phyloP scores from a whole-genome alignment of 2,888 invertebrate species.

The Dicycla oo region DNA sequence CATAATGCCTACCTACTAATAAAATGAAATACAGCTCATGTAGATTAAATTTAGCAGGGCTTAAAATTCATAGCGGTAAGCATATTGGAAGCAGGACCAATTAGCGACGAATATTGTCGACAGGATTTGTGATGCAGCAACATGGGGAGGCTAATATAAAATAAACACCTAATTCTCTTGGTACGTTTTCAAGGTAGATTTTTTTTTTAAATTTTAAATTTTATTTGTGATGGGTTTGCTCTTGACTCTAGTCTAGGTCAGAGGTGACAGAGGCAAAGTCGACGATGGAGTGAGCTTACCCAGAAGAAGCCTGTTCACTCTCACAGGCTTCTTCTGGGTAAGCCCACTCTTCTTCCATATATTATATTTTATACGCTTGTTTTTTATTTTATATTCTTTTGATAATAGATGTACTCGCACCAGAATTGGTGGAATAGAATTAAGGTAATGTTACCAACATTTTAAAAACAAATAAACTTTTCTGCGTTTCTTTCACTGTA shows the following conservation, averaged over 20 bases:
- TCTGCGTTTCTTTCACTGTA: not conserved
- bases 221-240: too few relatives aligned
- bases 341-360: too few relatives aligned
- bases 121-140: conserved; percentile 16
- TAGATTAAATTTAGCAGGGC: not conserved
- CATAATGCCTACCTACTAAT: not conserved
- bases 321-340: too few relatives aligned
- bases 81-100: conserved; percentile 10
- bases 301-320: too few relatives aligned
- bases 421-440: not conserved
- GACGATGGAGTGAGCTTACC: too few relatives aligned
- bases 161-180: conserved; percentile 17
- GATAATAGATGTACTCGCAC: conserved; percentile 8
- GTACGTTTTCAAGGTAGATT: conserved; percentile 33
- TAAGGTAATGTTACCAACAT: not conserved
- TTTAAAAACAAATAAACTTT: not conserved
- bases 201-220: too few relatives aligned
- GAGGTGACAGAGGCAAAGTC: too few relatives aligned
- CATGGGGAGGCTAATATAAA: conserved; percentile 4
- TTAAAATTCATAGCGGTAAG: not conserved
- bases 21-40: not conserved
- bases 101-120: not conserved
- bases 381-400: conserved; percentile 16
- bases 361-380: not conserved
- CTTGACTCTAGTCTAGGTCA: too few relatives aligned